Conservation (phyloP, 2,888 invertebrate species). For the Zygothrica quintamaculata region DNA sequence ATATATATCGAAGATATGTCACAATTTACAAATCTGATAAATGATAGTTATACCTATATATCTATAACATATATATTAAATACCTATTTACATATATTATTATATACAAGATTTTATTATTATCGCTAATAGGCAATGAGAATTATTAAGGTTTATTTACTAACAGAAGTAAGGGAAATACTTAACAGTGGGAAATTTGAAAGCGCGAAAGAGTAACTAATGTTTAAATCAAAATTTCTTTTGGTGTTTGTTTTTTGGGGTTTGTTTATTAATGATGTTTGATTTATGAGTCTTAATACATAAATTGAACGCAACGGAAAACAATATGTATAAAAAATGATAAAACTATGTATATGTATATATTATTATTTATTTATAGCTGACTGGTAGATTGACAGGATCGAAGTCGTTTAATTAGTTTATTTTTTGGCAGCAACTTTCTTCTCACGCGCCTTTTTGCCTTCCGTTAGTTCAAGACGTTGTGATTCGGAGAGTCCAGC, state of each 20-base stretch:
- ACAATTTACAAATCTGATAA: too few species aligned
- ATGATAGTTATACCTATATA: too few species aligned
- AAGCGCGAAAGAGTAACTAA: too few species aligned
- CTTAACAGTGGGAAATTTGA: too few species aligned
- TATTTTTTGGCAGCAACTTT: conserved; percentile 83
- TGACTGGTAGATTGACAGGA: conserved; percentile 27
- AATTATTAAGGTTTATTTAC: too few species aligned
- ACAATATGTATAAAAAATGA: conserved; percentile 19
- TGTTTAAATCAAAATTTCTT: not conserved
- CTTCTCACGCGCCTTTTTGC: conserved; percentile 93
- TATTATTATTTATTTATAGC: conserved; percentile 47
- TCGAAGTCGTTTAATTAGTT: conserved; percentile 24
- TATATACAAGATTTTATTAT: too few species aligned
- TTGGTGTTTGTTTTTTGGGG: not conserved
- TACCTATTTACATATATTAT: too few species aligned
- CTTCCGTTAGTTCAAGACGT: conserved; percentile 88
- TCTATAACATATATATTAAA: too few species aligned
- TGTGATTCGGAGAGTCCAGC: conserved; percentile 89
- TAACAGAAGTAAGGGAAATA: too few species aligned
- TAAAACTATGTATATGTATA: conserved; percentile 34
- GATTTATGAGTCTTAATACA: conserved; percentile 20
- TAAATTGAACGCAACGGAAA: conserved; percentile 23
- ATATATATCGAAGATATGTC: too few species aligned
- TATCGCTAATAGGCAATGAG: too few species aligned
- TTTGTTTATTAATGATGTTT: conserved; percentile 11